Percentiles rank a stretch among this genome's conserved stretches.
These are phyloP conservation scores for Phaenicophaeus curvirostris DNA, from an alignment of 2,797 vertebrate genomes.

Conservation along the genomic window DNA sequence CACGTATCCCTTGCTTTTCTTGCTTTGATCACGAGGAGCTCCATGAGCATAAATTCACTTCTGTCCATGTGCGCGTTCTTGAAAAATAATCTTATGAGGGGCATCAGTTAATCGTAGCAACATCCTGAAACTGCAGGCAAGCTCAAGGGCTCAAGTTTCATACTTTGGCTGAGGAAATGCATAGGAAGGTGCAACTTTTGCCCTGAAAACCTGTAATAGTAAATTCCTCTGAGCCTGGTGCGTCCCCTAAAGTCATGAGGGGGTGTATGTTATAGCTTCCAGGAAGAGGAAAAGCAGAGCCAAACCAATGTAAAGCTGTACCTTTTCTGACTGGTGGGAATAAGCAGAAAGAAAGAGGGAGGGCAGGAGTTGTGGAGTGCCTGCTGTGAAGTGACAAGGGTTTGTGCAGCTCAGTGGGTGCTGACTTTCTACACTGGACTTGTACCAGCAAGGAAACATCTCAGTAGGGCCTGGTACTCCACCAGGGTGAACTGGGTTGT, in stretches of 20 bases:
- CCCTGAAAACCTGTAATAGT: neutral
- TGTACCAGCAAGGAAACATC: accelerated
- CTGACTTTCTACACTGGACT: accelerated
- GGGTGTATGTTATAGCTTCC: neutral
- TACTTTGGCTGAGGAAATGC: neutral
- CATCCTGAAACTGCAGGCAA: neutral
- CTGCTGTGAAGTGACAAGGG: neutral
- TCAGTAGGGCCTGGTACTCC: neutral
- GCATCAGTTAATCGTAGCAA: neutral
- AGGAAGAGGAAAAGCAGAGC: neutral
- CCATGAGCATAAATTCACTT: neutral
- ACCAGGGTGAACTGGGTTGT: neutral
- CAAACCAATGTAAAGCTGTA: neutral
- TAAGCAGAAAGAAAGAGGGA: neutral
- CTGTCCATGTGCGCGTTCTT: neutral
- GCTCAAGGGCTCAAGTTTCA: neutral
- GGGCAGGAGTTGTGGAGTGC: neutral
- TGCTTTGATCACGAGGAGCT: neutral
- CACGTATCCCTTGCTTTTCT: neutral
- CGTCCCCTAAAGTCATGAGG: neutral
- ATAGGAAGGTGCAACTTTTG: neutral
- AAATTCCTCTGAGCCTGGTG: neutral
- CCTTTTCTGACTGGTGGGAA: neutral
- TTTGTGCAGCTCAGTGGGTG: neutral
- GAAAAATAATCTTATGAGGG: neutral